Evolutionary conservation across 2,888 invertebrate species (phyloP).

Genomic region (Polymixis lichenea): DNA sequence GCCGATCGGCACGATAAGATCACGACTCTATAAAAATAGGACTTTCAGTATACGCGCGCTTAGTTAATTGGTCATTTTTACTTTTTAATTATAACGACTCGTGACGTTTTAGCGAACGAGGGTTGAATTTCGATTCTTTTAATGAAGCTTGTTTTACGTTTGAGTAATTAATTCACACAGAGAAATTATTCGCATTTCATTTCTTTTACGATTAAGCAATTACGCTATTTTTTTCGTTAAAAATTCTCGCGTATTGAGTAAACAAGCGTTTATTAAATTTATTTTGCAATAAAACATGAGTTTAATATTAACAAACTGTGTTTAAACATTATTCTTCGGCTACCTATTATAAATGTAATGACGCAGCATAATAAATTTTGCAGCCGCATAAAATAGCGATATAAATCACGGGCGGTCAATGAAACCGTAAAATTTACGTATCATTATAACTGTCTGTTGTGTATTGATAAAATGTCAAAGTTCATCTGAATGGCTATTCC

Average conservation of each 20-base stretch:
- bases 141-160: constrained; percentile 64
- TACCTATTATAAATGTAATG: constrained; percentile 48
- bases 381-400: constrained; percentile 41
- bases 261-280: constrained; percentile 47
- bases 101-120: constrained; percentile 65
- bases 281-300: constrained; percentile 31
- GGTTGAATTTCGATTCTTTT: constrained; percentile 66
- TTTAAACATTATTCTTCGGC: constrained; percentile 36
- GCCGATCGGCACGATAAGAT: constrained; percentile 66
- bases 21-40: constrained; percentile 58
- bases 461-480: constrained; percentile 66
- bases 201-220: constrained; percentile 53
- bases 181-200: constrained; percentile 58
- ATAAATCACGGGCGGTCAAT: constrained; percentile 64
- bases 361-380: constrained; percentile 38
- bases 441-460: constrained; percentile 50
- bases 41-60: constrained; percentile 37
- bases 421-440: constrained; percentile 61
- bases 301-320: constrained; percentile 45
- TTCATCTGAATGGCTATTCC: constrained; percentile 60
- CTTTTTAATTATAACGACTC: constrained; percentile 68
- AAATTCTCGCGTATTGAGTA: constrained; percentile 14
- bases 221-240: constrained; percentile 17
- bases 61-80: constrained; percentile 67
- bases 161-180: constrained; percentile 63